phyloP scores from a whole-genome alignment of 2,797 vertebrate species.

The Hydrocynus forskahlii region DNA sequence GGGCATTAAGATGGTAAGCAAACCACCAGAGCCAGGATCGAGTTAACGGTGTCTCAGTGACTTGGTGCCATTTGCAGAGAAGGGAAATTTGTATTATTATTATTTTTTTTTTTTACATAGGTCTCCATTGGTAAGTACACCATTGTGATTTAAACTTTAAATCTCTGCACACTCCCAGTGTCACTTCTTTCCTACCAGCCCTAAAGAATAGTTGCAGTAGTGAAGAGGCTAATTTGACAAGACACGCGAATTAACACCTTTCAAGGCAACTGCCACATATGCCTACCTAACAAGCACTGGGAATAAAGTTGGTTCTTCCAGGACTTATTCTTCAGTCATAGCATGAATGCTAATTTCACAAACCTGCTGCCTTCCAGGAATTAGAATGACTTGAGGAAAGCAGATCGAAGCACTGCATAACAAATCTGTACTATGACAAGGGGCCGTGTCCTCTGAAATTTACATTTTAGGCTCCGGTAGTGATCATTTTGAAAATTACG shows the following conservation, averaged over 20 bases:
- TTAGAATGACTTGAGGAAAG: slow-evolving; percentile 26
- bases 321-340: slow-evolving; percentile 32
- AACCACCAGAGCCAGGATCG: slow-evolving; percentile 45
- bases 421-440: slow-evolving; percentile 34
- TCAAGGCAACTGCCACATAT: slow-evolving; percentile 59
- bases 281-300: slow-evolving; percentile 33
- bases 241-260: slow-evolving; percentile 66
- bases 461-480: neutral
- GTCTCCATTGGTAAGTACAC: slow-evolving; percentile 19
- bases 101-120: slow-evolving; percentile 6
- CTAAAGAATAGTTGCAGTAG: slow-evolving; percentile 46
- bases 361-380: slow-evolving; percentile 23
- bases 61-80: slow-evolving; percentile 38
- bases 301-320: slow-evolving; percentile 41
- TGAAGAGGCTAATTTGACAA: slow-evolving; percentile 66
- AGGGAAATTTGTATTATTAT: neutral
- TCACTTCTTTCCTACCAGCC: slow-evolving; percentile 47
- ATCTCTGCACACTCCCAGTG: slow-evolving; percentile 34
- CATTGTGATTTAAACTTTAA: slow-evolving; percentile 21
- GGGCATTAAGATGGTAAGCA: slow-evolving; percentile 38
- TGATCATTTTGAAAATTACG: slow-evolving; percentile 23
- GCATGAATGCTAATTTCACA: slow-evolving; percentile 43
- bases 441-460: slow-evolving; percentile 28
- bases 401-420: slow-evolving; percentile 29
- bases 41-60: slow-evolving; percentile 48